Conservation (phyloP, 2,888 invertebrate species). For the Leptura quadrifasciata region DNA sequence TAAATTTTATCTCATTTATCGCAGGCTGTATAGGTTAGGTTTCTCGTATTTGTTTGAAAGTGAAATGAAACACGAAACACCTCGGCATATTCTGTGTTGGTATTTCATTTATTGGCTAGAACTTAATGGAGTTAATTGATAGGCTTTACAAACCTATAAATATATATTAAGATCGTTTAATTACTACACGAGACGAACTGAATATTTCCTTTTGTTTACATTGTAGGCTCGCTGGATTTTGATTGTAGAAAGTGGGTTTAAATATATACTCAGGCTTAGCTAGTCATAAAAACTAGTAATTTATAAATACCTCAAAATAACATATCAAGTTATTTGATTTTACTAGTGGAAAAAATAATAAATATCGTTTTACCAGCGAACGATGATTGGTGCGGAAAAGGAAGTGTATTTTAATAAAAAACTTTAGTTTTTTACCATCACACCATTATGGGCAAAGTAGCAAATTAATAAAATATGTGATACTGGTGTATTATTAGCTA, state of each 20-base stretch:
- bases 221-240: neutral
- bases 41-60: conserved; percentile 11
- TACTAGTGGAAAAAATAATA: too few relatives aligned
- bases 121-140: neutral
- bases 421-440: too few relatives aligned
- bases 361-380: too few relatives aligned
- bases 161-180: conserved; percentile 1
- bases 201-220: conserved; percentile 10
- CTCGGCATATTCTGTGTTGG: neutral
- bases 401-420: too few relatives aligned
- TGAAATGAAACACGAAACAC: conserved; percentile 6
- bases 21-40: conserved; percentile 28
- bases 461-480: too few relatives aligned
- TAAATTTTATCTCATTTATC: conserved; percentile 2
- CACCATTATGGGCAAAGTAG: too few relatives aligned
- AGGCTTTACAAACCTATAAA: neutral
- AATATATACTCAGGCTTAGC: neutral
- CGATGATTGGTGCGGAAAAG: too few relatives aligned
- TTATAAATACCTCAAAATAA: neutral
- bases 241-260: conserved; percentile 21
- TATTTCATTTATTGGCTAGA: neutral
- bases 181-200: neutral
- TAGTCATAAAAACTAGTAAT: neutral
- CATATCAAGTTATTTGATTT: too few relatives aligned
- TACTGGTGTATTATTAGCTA: too few relatives aligned